Base-by-base conservation (phyloP, 2,797 vertebrate species). In the Salmo trutta region DNA sequence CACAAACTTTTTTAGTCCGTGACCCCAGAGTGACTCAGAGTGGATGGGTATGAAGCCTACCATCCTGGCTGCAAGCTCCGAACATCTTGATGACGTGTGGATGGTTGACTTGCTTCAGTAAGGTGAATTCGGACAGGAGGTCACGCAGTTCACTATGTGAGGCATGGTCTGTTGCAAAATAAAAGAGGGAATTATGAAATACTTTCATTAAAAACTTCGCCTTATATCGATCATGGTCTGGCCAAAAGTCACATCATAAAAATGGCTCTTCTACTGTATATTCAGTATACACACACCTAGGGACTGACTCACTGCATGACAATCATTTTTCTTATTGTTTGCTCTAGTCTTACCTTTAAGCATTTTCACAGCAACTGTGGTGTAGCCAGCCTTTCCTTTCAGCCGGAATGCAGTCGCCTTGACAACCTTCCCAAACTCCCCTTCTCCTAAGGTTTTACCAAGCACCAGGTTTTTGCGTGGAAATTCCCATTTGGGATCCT, bases 401-500 rank as follows among this genome's bases (percentile, higher is more conserved):
- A 99, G 95, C 71, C 97, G 93, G 93, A 99, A 99, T 0, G 98
- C 98, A 0, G 98, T 99, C 1, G 98, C 98, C 84, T 99, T 98
- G 80, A 99, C 98, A 0, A 99, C 98, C 90, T 99, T 99, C 73
- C 98, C 98, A 84, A 99, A 99, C 88, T 99, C 98, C 75, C 98
- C 98, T 92, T 99, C 98, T 83, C 98, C 98, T 3, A 99, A 95
- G 76, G 98, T 99, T 92, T 99, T 99, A 56, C 98, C 98, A 74
- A 99, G 94, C 67, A 99, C 98, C n/a, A 99, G 87, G 83, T 99
- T 99, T 94, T 99, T 99, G 84, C 98, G 95, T 81, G 98, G 98
- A 89, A 99, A 99, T 87, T 99, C 98, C 98, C 98, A 99, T 87
- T 99, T 99, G 31, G 98, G 98, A 93, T 99, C 98, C 89, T 99